phyloP scores from a whole-genome alignment of 2,797 vertebrate genomes.

The Manis javanica region DNA sequence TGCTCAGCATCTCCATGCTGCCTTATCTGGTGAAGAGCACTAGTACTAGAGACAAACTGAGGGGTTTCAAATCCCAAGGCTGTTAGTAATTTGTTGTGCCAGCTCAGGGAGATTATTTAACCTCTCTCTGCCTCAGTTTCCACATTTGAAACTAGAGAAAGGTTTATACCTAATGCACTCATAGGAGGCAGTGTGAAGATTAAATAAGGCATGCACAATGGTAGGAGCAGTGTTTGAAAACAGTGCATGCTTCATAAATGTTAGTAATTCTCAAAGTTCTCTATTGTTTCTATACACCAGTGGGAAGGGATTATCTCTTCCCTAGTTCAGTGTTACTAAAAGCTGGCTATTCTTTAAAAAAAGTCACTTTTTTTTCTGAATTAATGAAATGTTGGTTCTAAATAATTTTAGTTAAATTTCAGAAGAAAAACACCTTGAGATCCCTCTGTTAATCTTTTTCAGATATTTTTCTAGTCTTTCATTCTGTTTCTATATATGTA shows the following conservation, averaged over 20 bases:
- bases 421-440: slow-evolving; percentile 5
- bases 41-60: not conserved
- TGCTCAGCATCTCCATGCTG: not conserved
- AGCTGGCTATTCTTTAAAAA: not conserved
- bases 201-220: not conserved
- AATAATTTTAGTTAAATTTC: not conserved
- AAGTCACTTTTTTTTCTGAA: not conserved
- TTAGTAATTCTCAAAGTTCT: not conserved
- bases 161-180: not conserved
- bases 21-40: not conserved
- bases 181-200: not conserved
- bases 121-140: not conserved
- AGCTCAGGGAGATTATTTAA: not conserved
- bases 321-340: not conserved
- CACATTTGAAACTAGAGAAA: not conserved
- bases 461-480: not conserved
- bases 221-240: not conserved
- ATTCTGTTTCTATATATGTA: not conserved
- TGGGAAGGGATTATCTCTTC: not conserved
- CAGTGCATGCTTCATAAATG: not conserved
- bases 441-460: not conserved
- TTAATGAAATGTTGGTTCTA: not conserved
- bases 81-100: not conserved
- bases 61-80: not conserved
- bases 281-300: not conserved